These are phyloP conservation scores for Anisognathus igniventris DNA, from an alignment of 2,797 vertebrate species.

Conservation along the genomic window DNA sequence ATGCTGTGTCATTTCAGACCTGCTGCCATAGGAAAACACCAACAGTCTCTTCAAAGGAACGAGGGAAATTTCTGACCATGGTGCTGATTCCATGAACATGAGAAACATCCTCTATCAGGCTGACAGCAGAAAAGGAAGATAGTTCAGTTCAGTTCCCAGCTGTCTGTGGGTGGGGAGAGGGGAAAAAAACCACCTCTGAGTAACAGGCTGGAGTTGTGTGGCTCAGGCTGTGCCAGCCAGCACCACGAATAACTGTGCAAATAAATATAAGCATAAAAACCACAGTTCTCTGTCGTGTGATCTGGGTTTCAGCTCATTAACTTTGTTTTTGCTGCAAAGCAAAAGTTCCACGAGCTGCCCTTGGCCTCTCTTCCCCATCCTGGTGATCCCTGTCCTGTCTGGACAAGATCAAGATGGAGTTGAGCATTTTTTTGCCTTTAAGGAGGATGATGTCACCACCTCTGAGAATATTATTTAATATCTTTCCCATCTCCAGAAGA, in stretches of 20 bases:
- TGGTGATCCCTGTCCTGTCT: not conserved
- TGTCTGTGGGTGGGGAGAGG: not conserved
- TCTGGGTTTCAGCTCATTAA: not conserved
- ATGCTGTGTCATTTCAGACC: not conserved
- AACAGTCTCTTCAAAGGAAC: not conserved
- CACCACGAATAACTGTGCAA: fast-evolving
- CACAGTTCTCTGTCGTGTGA: not conserved
- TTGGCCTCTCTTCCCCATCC: not conserved
- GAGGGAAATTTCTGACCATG: conserved; percentile 23
- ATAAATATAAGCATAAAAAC: not conserved
- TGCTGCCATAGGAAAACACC: not conserved
- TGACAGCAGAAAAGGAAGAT: not conserved
- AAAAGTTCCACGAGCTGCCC: not conserved
- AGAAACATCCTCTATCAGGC: not conserved
- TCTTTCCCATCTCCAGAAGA: not conserved
- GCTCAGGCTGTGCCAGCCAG: not conserved
- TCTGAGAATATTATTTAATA: not conserved
- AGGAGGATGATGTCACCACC: not conserved
- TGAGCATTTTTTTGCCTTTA: not conserved
- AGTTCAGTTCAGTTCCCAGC: not conserved
- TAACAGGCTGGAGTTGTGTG: not conserved
- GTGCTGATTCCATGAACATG: not conserved
- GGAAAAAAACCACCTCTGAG: not conserved
- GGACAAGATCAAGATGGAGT: fast-evolving
- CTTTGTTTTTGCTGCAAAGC: not conserved